Percentiles rank a stretch among this genome's conserved stretches.
phyloP scores from a whole-genome alignment of 2,888 invertebrate genomes.

The Pseudanteris insignis region DNA sequence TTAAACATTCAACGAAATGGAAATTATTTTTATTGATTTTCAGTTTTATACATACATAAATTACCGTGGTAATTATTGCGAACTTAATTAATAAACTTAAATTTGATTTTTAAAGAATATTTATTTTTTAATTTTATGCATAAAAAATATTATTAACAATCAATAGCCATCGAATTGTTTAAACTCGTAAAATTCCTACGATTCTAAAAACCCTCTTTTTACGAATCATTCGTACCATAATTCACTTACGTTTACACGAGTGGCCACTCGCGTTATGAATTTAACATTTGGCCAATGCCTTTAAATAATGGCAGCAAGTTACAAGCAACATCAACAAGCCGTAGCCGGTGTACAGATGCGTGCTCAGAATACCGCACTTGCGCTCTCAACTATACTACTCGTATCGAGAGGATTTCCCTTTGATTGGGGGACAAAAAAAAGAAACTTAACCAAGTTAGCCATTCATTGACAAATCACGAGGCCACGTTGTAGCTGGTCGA shows the following conservation, averaged over 20 bases:
- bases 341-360: slow-evolving; percentile 22
- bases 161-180: no score
- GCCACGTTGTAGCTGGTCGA: slow-evolving; percentile 12
- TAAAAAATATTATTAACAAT: no score
- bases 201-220: no score
- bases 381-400: slow-evolving; percentile 17
- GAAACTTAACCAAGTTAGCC: slow-evolving; percentile 19
- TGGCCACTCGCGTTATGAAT: slow-evolving; percentile 8
- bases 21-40: no score
- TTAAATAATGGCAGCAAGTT: slow-evolving; percentile 26
- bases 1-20: no score
- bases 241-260: neutral
- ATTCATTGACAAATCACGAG: slow-evolving; percentile 12
- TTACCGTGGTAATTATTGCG: no score
- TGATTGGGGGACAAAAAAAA: slow-evolving; percentile 25
- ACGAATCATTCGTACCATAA: no score
- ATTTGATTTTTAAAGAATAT: no score
- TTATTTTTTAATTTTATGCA: no score
- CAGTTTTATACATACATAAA: no score
- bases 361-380: slow-evolving; percentile 18
- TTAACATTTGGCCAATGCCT: slow-evolving; percentile 33
- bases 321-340: slow-evolving; percentile 36
- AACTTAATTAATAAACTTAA: no score
- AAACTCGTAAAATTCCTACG: no score
- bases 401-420: slow-evolving; percentile 27